These are phyloP conservation scores for Gallirallus australis DNA, from an alignment of 2,797 vertebrate genomes.

Conservation along the genomic window DNA sequence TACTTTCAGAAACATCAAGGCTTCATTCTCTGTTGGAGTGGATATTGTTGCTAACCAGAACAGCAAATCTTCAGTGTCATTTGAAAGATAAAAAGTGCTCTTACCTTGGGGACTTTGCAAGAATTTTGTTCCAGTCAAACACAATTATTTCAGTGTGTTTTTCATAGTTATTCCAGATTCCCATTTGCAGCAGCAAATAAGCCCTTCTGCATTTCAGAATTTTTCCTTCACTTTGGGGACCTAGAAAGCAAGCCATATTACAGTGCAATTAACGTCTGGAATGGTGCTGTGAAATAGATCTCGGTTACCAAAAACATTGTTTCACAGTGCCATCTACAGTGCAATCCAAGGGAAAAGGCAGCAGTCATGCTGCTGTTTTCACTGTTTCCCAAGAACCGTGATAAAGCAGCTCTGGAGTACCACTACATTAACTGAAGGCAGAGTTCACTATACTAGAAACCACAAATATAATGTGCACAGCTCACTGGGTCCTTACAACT, in stretches of 20 bases:
- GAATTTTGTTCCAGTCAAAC: conserved; percentile 77
- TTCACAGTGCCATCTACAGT: conserved; percentile 43
- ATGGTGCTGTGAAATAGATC: conserved; percentile 27
- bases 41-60: conserved; percentile 51
- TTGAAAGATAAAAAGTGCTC: conserved; percentile 58
- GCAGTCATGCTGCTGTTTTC: neutral
- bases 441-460: neutral
- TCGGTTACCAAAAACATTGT: conserved; percentile 20
- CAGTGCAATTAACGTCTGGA: conserved; percentile 63
- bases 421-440: neutral
- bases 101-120: conserved; percentile 81
- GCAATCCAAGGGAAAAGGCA: neutral
- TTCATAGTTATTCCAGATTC: conserved; percentile 75
- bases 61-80: conserved; percentile 45
- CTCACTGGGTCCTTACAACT: neutral
- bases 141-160: conserved; percentile 76
- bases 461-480: neutral
- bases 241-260: conserved; percentile 71
- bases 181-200: conserved; percentile 74
- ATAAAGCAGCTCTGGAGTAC: neutral
- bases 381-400: neutral
- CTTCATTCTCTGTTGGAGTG: conserved; percentile 40
- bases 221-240: conserved; percentile 64
- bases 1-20: conserved; percentile 43
- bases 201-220: conserved; percentile 75